Percentiles rank a stretch among this genome's conserved stretches.
phyloP scores from a whole-genome alignment of 2,797 vertebrate genomes.

The Semaprochilodus insignis region DNA sequence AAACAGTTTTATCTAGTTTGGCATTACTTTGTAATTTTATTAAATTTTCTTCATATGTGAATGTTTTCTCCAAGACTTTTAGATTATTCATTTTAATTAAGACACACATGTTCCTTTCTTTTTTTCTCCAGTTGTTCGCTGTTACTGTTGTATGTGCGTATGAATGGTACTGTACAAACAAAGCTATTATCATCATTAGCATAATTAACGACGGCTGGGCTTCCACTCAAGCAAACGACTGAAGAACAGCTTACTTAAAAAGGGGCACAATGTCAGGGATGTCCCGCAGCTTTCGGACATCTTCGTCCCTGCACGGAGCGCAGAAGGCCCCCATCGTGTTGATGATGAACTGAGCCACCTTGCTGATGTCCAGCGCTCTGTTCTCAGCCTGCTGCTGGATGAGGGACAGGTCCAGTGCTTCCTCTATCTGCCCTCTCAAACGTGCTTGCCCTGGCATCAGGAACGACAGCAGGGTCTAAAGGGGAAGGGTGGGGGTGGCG shows the following conservation, averaged over 20 bases:
- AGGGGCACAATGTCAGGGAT: slow-evolving; percentile 88
- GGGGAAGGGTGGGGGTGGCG: neutral
- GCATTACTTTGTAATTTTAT: no score
- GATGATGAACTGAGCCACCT: slow-evolving; percentile 89
- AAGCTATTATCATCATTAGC: no score
- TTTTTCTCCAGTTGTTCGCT: no score
- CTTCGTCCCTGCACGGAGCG: slow-evolving; percentile 89
- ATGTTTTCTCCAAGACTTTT: no score
- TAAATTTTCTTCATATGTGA: no score
- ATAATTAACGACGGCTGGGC: no score
- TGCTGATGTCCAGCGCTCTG: slow-evolving; percentile 87
- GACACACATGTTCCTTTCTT: no score
- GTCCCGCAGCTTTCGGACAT: slow-evolving; percentile 87
- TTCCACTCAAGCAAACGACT: neutral
- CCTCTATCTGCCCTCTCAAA: slow-evolving; percentile 87
- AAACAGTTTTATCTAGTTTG: no score
- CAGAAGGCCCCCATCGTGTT: slow-evolving; percentile 94
- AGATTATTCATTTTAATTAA: no score
- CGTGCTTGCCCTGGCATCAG: slow-evolving; percentile 88
- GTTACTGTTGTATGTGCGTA: no score
- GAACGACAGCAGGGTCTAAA: slow-evolving; percentile 89
- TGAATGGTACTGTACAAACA: no score
- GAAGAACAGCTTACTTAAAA: slow-evolving; percentile 82
- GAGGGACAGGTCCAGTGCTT: slow-evolving; percentile 90
- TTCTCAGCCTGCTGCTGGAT: slow-evolving; percentile 97